These are phyloP conservation scores for Agrotis puta DNA, from an alignment of 2,888 invertebrate species.

Conservation along the genomic window DNA sequence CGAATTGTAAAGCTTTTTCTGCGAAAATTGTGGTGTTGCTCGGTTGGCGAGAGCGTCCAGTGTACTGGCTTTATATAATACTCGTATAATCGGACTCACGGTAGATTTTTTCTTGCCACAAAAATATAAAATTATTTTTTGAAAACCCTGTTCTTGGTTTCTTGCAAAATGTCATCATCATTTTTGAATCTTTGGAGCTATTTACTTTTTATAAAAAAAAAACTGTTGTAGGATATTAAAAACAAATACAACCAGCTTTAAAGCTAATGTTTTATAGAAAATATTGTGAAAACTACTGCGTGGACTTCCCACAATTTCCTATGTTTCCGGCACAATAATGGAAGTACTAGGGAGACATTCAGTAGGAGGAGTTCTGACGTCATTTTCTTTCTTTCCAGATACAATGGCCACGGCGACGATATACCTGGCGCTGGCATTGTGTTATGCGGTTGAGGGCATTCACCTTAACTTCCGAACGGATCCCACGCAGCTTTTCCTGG, in stretches of 20 bases:
- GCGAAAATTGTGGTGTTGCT: too few relatives aligned
- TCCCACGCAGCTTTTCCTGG: constrained; percentile 62
- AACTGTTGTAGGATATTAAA: too few relatives aligned
- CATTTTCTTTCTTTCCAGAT: constrained; percentile 71
- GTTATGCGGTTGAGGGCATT: constrained; percentile 65
- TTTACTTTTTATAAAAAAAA: too few relatives aligned
- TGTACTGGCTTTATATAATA: too few relatives aligned
- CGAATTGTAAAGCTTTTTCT: too few relatives aligned
- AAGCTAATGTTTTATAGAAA: neutral
- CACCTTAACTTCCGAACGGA: constrained; percentile 57
- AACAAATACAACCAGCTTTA: neutral
- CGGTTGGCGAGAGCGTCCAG: too few relatives aligned
- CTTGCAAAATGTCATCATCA: neutral
- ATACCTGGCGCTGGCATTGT: constrained; percentile 67
- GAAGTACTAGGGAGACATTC: constrained; percentile 2
- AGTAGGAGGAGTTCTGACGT: constrained; percentile 21
- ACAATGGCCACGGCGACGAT: constrained; percentile 67
- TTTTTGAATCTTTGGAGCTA: too few relatives aligned
- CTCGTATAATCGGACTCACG: too few relatives aligned
- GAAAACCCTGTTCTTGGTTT: neutral
- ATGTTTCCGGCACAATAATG: constrained; percentile 20
- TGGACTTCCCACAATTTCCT: constrained; percentile 4
- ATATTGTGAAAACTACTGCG: too few relatives aligned
- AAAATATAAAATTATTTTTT: too few relatives aligned
- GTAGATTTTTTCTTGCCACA: too few relatives aligned